A percentile compares a stretch with the other conserved stretches of the same genome.
Conservation (phyloP, 2,113 vertebrate genomes). For the Diadophis punctatus region DNA sequence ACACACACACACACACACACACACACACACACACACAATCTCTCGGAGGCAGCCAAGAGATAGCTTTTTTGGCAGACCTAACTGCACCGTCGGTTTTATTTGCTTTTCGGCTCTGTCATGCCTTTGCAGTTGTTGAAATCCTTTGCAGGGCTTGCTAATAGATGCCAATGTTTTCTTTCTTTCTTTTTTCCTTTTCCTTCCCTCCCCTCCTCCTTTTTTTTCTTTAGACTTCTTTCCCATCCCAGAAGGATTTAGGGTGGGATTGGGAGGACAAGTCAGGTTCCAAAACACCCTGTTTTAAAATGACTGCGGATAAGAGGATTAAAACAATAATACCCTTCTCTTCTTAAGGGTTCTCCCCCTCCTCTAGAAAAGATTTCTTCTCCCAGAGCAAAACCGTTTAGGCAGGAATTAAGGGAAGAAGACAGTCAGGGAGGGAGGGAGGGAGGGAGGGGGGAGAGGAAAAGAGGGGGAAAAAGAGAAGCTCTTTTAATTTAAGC, state of each 20-base stretch:
- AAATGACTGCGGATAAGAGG: constrained; percentile 98
- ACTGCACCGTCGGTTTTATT: constrained; percentile 70
- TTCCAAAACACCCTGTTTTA: constrained; percentile 88
- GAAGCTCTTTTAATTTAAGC: constrained; percentile 80
- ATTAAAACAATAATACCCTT: constrained; percentile 99
- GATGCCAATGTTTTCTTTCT: constrained; percentile 66
- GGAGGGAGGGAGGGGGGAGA: constrained; percentile 32
- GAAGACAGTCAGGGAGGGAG: constrained; percentile 75
- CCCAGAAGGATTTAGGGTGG: constrained; percentile 82
- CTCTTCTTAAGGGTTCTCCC: constrained; percentile 83
- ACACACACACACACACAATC: background rate
- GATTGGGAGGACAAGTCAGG: constrained; percentile 85
- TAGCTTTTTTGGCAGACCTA: constrained; percentile 39
- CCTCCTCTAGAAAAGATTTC: constrained; percentile 94
- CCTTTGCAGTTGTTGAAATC: constrained; percentile 68
- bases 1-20: too few species aligned
- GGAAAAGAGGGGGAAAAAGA: constrained; percentile 71
- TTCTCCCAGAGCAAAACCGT: constrained; percentile 97
- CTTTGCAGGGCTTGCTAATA: constrained; percentile 77
- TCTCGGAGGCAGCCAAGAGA: background rate
- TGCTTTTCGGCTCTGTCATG: constrained; percentile 77
- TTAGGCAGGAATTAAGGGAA: constrained; percentile 98
- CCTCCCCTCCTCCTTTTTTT: background rate
- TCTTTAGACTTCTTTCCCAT: constrained; percentile 76
- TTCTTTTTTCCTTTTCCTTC: background rate